Conservation (phyloP, 2,113 vertebrate species). For the Mesocricetus auratus region DNA sequence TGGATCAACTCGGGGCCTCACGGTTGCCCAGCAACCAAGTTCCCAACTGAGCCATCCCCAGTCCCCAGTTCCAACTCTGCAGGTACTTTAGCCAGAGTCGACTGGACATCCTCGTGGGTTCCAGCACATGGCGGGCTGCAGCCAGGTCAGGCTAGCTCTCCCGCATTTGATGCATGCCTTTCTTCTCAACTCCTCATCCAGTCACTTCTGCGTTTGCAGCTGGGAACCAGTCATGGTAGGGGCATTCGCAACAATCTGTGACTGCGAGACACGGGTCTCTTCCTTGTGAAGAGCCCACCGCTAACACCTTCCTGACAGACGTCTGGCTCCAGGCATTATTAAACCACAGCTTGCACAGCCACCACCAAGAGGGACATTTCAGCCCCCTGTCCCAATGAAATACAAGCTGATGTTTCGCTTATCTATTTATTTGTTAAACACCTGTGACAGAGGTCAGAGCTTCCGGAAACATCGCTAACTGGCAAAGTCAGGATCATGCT, state of each 20-base stretch:
- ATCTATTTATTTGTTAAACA: conserved; percentile 35
- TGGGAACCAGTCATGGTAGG: neutral
- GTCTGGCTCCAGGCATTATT: neutral
- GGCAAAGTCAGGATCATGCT: conserved; percentile 37
- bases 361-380: neutral
- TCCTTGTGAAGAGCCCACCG: neutral
- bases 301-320: neutral
- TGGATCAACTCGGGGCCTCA: no score
- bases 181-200: neutral
- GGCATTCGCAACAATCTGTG: neutral
- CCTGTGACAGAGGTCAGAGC: neutral
- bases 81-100: neutral
- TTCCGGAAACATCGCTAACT: conserved; percentile 30
- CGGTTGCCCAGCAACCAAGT: neutral
- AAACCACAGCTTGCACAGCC: neutral
- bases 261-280: neutral
- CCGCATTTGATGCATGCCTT: neutral
- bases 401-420: neutral
- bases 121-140: neutral
- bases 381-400: conserved; percentile 2
- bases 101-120: neutral
- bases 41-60: no score
- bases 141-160: neutral
- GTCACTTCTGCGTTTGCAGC: neutral
- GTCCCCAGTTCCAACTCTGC: neutral